phyloP scores from a whole-genome alignment of 2,113 vertebrate species.

The Plestiodon gilberti region DNA sequence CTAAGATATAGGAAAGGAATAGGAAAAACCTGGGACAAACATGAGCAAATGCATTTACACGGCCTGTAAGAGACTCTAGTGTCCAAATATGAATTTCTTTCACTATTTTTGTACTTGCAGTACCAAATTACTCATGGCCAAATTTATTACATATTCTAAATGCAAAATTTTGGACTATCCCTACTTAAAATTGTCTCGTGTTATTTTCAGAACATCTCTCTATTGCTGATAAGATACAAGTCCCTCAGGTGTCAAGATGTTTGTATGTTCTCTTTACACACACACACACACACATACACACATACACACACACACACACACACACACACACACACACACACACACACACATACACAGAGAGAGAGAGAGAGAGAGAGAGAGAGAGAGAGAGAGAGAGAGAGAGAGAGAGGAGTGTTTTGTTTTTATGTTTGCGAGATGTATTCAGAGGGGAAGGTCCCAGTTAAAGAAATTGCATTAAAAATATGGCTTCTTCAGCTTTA shows the following conservation, averaged over 20 bases:
- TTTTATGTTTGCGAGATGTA: background rate
- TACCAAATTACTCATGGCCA: background rate
- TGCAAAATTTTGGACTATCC: background rate
- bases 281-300: background rate
- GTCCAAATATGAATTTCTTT: background rate
- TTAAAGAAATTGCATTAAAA: background rate
- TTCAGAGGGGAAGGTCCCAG: background rate
- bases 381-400: too few relatives aligned
- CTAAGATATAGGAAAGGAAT: background rate
- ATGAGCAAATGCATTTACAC: background rate
- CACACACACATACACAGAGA: too few relatives aligned
- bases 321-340: too few relatives aligned
- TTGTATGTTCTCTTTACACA: background rate
- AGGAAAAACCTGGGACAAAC: background rate
- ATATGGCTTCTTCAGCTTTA: background rate
- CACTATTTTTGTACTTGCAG: background rate
- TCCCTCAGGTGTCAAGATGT: background rate
- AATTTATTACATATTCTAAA: background rate
- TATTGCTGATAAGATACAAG: background rate
- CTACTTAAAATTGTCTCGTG: background rate
- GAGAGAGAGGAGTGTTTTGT: slow-evolving; percentile 2
- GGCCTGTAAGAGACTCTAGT: background rate
- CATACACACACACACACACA: too few relatives aligned
- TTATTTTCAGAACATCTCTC: background rate
- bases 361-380: too few relatives aligned